Conservation (phyloP, 2,888 invertebrate genomes). For the Rhamphomyia laevipes region DNA sequence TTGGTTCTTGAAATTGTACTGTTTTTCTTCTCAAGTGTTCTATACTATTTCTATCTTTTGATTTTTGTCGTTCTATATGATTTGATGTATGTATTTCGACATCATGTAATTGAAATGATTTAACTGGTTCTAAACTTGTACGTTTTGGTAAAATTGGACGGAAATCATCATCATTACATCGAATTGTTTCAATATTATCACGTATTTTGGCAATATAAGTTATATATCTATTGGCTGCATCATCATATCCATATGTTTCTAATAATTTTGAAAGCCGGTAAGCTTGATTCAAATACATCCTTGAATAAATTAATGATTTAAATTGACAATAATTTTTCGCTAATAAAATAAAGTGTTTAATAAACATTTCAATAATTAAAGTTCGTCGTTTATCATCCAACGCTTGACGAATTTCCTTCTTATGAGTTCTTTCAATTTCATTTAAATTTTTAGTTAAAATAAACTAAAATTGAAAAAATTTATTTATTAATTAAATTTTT, state of each 20-base stretch:
- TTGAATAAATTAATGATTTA: constrained; percentile 47
- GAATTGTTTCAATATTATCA: constrained; percentile 11
- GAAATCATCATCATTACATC: constrained; percentile 13
- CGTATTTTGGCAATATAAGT: constrained; percentile 44
- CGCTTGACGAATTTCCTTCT: constrained; percentile 24
- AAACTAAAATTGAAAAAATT: constrained; percentile 16
- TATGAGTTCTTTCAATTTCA: constrained; percentile 10
- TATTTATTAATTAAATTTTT: background rate
- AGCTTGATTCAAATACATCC: constrained; percentile 59
- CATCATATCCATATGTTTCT: constrained; percentile 45
- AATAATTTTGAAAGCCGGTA: constrained; percentile 50
- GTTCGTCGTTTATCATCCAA: constrained; percentile 48
- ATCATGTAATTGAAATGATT: constrained; percentile 8
- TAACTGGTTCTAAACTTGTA: constrained; percentile 21
- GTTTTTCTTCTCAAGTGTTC: background rate
- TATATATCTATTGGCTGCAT: constrained; percentile 43
- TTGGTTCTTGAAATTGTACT: background rate
- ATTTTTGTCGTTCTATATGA: background rate
- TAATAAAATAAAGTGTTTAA: constrained; percentile 60
- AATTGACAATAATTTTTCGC: constrained; percentile 51
- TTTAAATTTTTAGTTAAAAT: constrained; percentile 18
- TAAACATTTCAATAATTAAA: constrained; percentile 56
- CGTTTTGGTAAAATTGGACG: constrained; percentile 24
- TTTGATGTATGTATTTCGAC: background rate
- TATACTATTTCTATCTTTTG: too few species aligned